Base-by-base conservation (phyloP, 2,888 invertebrate genomes). In the Eumerus sabulonum region DNA sequence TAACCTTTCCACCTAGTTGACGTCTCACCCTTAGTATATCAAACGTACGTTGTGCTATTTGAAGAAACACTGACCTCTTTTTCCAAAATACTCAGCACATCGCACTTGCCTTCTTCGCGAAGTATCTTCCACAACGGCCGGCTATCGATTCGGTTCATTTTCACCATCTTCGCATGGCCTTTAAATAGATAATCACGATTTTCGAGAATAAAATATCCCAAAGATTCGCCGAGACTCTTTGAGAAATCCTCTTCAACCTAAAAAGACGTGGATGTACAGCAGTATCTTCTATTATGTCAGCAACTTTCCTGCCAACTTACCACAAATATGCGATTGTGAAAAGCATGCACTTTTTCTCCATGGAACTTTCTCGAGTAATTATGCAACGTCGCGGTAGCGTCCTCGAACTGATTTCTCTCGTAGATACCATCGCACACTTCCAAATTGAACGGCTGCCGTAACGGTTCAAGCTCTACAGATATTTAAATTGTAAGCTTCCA, bases 91-190 rank as follows among this genome's bases (percentile, higher is more conserved):
- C 88, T 88, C 1, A 86, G 66, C 0, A 86, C 84, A 83, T 87
- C 87, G 51, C 87, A 87, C 74, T 85, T 85, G 0, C 74, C 83
- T 38, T 84, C 82, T 19, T 86, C 88, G 13, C 82, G 83, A 0
- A 88, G 44, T 27, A 84, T 84, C 70, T 87, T 87, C 87, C 87
- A 88, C n/a, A 85, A 44, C 0, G 86, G 85, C 5, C 88, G 83
- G 0, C 35, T 42, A n/a, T 88, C 88, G 0, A 84, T 9, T 17
- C 64, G 57, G 0, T 83, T 77, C 2, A 82, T 81, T 0, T 81
- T 82, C 27, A 84, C 83, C 45, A 83, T 83, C 9, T 84, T 68
- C 1, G 83, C 84, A 1, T 83, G 63, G 0, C 86, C 86, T 1
- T 81, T 83, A 0, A 82, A 70, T 11, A 86, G 84, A 2, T 85